Percentiles rank a stretch among this genome's conserved stretches.
Evolutionary conservation across 2,113 vertebrate species (phyloP).

Genomic region (Entomyzon cyanotis): DNA sequence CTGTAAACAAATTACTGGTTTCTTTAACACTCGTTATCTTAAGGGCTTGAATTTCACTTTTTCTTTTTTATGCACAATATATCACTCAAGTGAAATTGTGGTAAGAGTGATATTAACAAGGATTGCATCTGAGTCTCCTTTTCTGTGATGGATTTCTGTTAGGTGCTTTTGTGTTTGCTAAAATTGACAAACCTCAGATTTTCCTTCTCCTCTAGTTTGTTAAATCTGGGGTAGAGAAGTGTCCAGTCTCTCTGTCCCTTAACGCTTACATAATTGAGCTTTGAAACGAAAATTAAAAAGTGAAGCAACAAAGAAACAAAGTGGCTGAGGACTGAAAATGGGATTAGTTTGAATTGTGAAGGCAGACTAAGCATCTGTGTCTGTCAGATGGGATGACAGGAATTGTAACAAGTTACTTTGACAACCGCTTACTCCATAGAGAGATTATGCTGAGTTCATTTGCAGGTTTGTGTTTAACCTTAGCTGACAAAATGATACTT

Average conservation of each 20-base stretch:
- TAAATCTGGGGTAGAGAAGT: conserved; percentile 63
- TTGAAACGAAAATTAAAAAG: conserved; percentile 73
- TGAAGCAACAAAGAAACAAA: conserved; percentile 70
- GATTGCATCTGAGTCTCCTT: background rate
- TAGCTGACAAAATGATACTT: conserved; percentile 78
- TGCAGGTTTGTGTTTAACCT: conserved; percentile 76
- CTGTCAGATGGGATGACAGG: conserved; percentile 80
- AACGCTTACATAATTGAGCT: conserved; percentile 69
- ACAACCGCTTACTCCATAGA: conserved; percentile 76
- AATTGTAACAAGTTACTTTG: conserved; percentile 84
- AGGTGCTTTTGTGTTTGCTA: background rate
- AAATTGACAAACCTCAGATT: conserved; percentile 13
- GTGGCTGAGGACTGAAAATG: conserved; percentile 76
- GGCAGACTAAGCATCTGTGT: conserved; percentile 76
- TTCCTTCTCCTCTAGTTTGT: conserved; percentile 34
- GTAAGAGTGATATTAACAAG: background rate
- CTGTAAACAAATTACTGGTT: background rate
- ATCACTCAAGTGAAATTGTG: background rate
- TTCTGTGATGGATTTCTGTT: background rate
- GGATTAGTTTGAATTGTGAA: conserved; percentile 80
- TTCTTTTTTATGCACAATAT: background rate
- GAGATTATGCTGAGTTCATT: conserved; percentile 79
- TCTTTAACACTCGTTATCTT: background rate
- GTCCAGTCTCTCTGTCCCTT: conserved; percentile 48
- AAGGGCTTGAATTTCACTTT: background rate